Percentiles rank a stretch among this genome's conserved stretches.
phyloP scores from a whole-genome alignment of 2,113 vertebrate genomes.

The Xiphophorus hellerii region DNA sequence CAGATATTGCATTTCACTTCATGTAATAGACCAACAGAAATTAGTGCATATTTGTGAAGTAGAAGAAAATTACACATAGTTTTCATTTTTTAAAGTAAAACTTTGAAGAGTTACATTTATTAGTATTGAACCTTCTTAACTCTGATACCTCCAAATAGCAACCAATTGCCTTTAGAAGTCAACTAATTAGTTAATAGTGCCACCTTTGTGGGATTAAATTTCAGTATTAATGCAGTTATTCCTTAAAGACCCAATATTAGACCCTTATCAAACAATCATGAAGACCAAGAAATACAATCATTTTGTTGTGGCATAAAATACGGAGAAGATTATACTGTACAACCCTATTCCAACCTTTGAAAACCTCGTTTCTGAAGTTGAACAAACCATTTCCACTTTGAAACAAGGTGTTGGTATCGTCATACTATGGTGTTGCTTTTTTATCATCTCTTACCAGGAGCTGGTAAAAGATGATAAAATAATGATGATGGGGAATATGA shows the following conservation, averaged over 20 bases:
- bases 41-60: neutral
- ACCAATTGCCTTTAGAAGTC: neutral
- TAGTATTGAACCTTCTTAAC: neutral
- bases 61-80: neutral
- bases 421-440: neutral
- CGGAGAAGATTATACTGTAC: neutral
- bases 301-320: neutral
- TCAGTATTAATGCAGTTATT: neutral
- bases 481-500: neutral
- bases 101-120: neutral
- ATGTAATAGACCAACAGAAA: neutral
- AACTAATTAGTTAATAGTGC: neutral
- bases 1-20: neutral
- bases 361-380: neutral
- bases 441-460: too few relatives aligned
- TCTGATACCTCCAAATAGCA: neutral
- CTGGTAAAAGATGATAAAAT: too few relatives aligned
- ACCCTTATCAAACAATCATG: neutral
- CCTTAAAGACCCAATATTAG: neutral
- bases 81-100: neutral
- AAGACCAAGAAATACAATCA: neutral
- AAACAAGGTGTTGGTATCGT: neutral
- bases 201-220: neutral
- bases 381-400: neutral
- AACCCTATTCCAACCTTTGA: neutral